Base-by-base conservation (phyloP, 2,888 invertebrate species). In the Drosophila tripunctata region DNA sequence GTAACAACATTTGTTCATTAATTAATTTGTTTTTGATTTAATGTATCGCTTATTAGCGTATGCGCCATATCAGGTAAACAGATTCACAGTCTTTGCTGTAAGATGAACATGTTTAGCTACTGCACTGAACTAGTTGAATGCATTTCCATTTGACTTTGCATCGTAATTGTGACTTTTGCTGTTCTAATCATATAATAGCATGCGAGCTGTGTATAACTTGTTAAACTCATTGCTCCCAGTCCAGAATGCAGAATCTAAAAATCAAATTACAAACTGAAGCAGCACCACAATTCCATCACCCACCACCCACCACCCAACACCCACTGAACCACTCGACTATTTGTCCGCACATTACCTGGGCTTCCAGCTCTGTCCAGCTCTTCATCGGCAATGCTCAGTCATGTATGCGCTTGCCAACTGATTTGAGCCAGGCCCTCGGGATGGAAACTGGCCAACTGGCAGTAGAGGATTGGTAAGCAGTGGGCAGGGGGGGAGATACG, bases 361-460 rank as follows among this genome's bases (percentile, higher is more conserved):
- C 38, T 12, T 50, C 3, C 4, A 52, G 47, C 33, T 14, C 12
- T 54, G 55, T 43, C 17, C 36, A 48, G 57, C 70, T 63, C 51
- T 50, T 69, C 83, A 86, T 86, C 80, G 73, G 71, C 78, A 80
- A 60, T 87, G 87, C 75, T 78, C 87, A 87, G 75, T 81, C 75
- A 81, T 87, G 87, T 78, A 51, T 81, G 63, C 48, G 51, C 63
- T 65, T 60, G 55, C 62, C 85, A 78, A 84, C 84, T 84, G 81
- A 87, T 81, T 87, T 84, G 72, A 80, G 80, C 51, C 60, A 43
- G 43, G 40, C 62, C 52, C 66, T 33, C 1, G 44, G 71, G 71
- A 27, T 14, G 14, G 24, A 6, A 36, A 35, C n/a, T 22, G 12
- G 24, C 6, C 3, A 50, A 24, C 17, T 6, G n/a, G n/a, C 0